Base-by-base conservation (phyloP, 2,113 vertebrate genomes). In the Platysteira castanea region DNA sequence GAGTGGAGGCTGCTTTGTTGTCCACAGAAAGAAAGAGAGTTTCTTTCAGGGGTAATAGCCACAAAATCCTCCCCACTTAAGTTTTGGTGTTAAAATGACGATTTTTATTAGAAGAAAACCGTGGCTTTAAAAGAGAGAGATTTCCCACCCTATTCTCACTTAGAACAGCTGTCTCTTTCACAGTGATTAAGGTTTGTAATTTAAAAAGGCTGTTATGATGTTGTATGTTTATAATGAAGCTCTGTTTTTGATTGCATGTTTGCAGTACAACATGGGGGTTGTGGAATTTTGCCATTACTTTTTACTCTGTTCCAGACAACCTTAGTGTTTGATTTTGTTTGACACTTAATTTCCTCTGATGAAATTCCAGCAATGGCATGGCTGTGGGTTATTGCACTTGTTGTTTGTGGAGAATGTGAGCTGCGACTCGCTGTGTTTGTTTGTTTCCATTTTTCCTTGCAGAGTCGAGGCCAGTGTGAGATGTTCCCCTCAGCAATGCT, bases 241-340 rank as follows among this genome's bases (percentile, higher is more conserved):
- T 84, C 59, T 95, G 2, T 56, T 90, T 96, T 91, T 89, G 74
- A 68, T 71, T 3, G 0, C 53, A 7, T 93, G 20, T 79, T 94
- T 91, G 65, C 84, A 76, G 17, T 89, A 35, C 56, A 49, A 57
- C 7, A 7, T 47, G 56, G n/a, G 44, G 49, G 41, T 47, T 71
- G 74, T 94, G 67, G 82, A 76, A 79, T 82, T 94, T 84, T 90
- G 92, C 65, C 39, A 64, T 67, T 54, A 33, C 42, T 87, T 94
- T 95, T 78, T 87, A 84, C 23, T 61, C 11, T 20, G n/a, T 85
- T 93, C 70, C 70, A 76, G 78, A 49, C 75, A 84, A 56, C 57
- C n/a, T 87, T 44, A n/a, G 9, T n/a, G 35, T 69, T 91, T 95
- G 89, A 49, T 94, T 95, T 74, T 50, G 69, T 91, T 93, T 75